These are phyloP conservation scores for Drosophila recens DNA, from an alignment of 2,888 invertebrate species.

Conservation along the genomic window DNA sequence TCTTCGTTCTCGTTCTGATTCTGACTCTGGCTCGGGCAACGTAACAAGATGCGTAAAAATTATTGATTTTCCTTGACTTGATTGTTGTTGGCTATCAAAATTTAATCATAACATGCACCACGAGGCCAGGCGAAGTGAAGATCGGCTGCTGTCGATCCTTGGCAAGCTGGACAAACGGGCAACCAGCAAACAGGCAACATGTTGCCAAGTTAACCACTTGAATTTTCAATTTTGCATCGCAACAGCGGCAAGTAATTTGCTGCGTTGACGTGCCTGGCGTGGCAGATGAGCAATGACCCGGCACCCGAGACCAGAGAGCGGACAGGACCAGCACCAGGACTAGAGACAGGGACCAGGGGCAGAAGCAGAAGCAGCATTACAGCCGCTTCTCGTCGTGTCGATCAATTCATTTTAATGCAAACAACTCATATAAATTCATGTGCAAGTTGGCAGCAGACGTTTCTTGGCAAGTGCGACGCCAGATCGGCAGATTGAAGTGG, in stretches of 20 bases:
- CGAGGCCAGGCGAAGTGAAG: slow-evolving; percentile 21
- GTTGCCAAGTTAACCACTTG: slow-evolving; percentile 79
- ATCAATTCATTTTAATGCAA: slow-evolving; percentile 79
- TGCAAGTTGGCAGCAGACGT: slow-evolving; percentile 61
- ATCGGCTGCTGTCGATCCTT: slow-evolving; percentile 35
- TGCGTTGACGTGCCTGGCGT: slow-evolving; percentile 79
- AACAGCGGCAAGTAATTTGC: slow-evolving; percentile 75
- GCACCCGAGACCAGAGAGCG: slow-evolving; percentile 23
- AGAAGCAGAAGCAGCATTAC: not conserved
- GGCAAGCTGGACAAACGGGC: slow-evolving; percentile 21
- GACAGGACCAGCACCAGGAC: not conserved
- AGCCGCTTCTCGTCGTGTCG: slow-evolving; percentile 65
- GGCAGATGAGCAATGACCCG: slow-evolving; percentile 79
- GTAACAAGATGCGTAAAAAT: slow-evolving; percentile 84
- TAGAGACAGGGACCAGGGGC: no score
- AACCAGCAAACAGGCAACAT: slow-evolving; percentile 50
- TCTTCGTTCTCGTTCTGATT: not conserved
- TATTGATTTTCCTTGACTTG: slow-evolving; percentile 83
- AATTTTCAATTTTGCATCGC: slow-evolving; percentile 79
- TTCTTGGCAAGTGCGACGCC: slow-evolving; percentile 19
- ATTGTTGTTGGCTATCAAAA: slow-evolving; percentile 82
- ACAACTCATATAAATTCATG: slow-evolving; percentile 80
- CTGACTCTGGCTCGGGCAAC: slow-evolving; percentile 32
- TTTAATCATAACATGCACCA: slow-evolving; percentile 81
- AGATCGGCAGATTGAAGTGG: slow-evolving; percentile 55